Conservation (phyloP, 2,888 invertebrate genomes). For the Rhamnusium bicolor region DNA sequence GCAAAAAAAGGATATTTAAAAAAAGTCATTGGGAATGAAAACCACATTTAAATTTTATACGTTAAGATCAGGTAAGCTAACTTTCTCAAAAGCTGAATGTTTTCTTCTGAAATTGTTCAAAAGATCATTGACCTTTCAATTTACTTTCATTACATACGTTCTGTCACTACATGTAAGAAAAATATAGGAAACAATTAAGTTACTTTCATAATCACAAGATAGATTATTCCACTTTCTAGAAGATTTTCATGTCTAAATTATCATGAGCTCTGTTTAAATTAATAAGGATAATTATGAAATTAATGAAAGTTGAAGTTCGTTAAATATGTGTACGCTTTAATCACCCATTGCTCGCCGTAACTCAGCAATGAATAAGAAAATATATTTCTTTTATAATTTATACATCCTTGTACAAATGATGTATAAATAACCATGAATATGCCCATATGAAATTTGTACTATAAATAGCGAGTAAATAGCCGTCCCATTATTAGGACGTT, state of each 20-base stretch:
- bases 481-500: no score
- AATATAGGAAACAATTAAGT: constrained; percentile 9
- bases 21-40: background rate
- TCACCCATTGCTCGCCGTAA: no score
- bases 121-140: constrained; percentile 19
- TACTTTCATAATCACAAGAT: constrained; percentile 19
- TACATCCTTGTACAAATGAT: no score
- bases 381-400: no score
- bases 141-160: constrained; percentile 29
- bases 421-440: no score
- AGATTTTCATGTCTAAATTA: constrained; percentile 1
- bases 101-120: background rate
- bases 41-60: background rate
- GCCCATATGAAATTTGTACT: no score
- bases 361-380: no score
- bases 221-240: constrained; percentile 20
- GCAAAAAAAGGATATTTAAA: background rate
- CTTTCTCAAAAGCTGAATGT: background rate
- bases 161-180: background rate
- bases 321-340: background rate
- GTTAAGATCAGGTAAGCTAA: background rate
- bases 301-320: background rate
- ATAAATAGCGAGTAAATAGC: no score
- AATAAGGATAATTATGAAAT: background rate
- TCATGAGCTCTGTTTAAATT: background rate